Evolutionary conservation across 2,113 vertebrate species (phyloP).

Genomic region (Hoplias malabaricus): DNA sequence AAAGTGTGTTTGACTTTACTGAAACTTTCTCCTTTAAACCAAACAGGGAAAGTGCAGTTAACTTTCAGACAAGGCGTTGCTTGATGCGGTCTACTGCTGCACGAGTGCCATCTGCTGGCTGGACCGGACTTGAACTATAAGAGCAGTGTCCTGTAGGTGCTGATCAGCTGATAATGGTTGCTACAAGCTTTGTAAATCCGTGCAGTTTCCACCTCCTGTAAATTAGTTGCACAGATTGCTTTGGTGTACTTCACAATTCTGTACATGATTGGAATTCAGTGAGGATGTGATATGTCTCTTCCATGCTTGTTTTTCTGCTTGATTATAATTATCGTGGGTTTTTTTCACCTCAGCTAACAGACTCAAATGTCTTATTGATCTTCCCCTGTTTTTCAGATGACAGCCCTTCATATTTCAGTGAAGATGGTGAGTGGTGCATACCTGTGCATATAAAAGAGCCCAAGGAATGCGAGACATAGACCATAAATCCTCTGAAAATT

Average conservation of each 20-base stretch:
- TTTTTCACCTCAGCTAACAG: not conserved
- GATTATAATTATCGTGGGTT: not conserved
- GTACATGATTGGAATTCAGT: not conserved
- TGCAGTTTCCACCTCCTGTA: conserved; percentile 23
- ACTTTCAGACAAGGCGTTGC: not conserved
- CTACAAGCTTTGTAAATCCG: conserved; percentile 15
- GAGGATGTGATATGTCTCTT: not conserved
- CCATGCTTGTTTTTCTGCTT: not conserved
- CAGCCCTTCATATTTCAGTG: conserved; percentile 53
- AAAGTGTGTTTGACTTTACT: not conserved
- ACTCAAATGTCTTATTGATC: not conserved
- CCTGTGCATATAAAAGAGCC: not conserved
- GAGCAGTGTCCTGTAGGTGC: not conserved
- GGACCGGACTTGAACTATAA: not conserved
- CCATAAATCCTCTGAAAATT: too few species aligned
- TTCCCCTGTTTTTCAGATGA: conserved; percentile 63
- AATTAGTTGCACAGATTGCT: conserved; percentile 5
- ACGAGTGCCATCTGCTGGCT: conserved; percentile 44
- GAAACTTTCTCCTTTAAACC: conserved; percentile 4
- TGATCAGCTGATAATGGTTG: conserved; percentile 22
- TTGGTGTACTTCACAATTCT: not conserved
- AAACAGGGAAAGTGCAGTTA: not conserved
- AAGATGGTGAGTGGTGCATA: conserved; percentile 66
- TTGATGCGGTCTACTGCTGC: not conserved
- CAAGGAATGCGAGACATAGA: not conserved